A percentile compares a stretch with the other conserved stretches of the same genome.
Evolutionary conservation across 2,888 invertebrate genomes (phyloP).

Genomic region (Cyclophora punctaria): DNA sequence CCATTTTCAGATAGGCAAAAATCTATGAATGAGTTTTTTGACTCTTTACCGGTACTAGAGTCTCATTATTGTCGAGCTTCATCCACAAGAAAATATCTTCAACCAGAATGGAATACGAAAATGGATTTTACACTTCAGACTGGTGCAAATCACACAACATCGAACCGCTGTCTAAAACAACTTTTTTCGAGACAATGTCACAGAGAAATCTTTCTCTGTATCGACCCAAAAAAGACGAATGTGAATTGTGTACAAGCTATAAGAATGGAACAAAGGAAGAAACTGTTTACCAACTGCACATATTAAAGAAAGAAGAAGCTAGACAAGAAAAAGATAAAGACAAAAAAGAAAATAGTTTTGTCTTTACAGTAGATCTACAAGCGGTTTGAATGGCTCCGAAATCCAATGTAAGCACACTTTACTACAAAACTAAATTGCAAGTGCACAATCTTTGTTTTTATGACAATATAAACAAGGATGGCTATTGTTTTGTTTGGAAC

Average conservation of each 20-base stretch:
- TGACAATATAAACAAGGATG: conserved; percentile 9
- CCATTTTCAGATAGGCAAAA: conserved; percentile 3
- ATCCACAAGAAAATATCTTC: conserved; percentile 3
- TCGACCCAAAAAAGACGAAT: conserved; percentile 3
- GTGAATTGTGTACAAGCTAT: conserved; percentile 1
- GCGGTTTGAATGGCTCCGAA: conserved; percentile 12
- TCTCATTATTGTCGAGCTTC: conserved; percentile 8
- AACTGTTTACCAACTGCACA: conserved; percentile 1
- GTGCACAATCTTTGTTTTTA: conserved; percentile 10
- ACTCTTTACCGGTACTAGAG: conserved; percentile 2
- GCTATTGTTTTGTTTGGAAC: conserved; percentile 14
- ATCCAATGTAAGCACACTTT: conserved; percentile 10
- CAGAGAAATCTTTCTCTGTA: conserved; percentile 1
- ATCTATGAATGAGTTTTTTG: conserved; percentile 3
- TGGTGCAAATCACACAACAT: conserved; percentile 5
- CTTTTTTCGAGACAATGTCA: background rate
- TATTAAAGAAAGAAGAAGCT: conserved; percentile 10
- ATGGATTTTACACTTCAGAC: conserved; percentile 3
- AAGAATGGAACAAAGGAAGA: conserved; percentile 1
- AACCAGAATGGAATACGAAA: conserved; percentile 5
- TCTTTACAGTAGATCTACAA: conserved; percentile 11
- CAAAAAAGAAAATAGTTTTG: conserved; percentile 6
- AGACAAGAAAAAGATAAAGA: conserved; percentile 11
- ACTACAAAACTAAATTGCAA: conserved; percentile 15
- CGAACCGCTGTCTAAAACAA: conserved; percentile 1